These are phyloP conservation scores for Hermatobates lingyangjiaoensis DNA, from an alignment of 1,140 invertebrate species.

Conservation along the genomic window DNA sequence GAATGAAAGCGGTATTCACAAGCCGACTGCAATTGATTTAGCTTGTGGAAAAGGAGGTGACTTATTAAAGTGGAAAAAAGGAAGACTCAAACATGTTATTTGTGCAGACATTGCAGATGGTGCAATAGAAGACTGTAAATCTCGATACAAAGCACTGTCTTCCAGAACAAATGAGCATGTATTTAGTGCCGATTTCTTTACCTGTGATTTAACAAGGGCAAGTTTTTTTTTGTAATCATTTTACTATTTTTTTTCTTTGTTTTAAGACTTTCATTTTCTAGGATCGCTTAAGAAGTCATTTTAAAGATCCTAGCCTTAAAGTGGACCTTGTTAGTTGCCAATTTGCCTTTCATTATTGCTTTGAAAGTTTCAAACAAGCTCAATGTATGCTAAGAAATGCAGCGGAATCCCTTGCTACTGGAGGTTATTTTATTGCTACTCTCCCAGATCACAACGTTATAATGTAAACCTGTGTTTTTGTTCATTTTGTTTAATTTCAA, in stretches of 20 bases:
- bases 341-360: constrained; percentile 93
- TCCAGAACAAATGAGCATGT: constrained; percentile 25
- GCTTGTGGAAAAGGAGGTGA: constrained; percentile 94
- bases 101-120: constrained; percentile 87
- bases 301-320: constrained; percentile 31
- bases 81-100: constrained; percentile 63
- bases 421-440: constrained; percentile 92
- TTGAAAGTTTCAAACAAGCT: constrained; percentile 80
- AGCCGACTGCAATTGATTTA: constrained; percentile 31
- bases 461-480: too few relatives aligned
- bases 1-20: constrained; percentile 4
- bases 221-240: background rate
- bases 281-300: constrained; percentile 41
- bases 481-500: too few relatives aligned
- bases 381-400: constrained; percentile 85
- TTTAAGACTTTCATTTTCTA: constrained; percentile 22
- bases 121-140: constrained; percentile 71
- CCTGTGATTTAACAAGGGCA: constrained; percentile 77
- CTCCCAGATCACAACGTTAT: constrained; percentile 86
- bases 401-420: constrained; percentile 64
- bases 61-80: constrained; percentile 84
- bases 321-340: constrained; percentile 91
- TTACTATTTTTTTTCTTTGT: constrained; percentile 1
- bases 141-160: constrained; percentile 43
- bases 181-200: constrained; percentile 79